Conservation (phyloP, 1,140 invertebrate species). For the Lepidostoma basale region DNA sequence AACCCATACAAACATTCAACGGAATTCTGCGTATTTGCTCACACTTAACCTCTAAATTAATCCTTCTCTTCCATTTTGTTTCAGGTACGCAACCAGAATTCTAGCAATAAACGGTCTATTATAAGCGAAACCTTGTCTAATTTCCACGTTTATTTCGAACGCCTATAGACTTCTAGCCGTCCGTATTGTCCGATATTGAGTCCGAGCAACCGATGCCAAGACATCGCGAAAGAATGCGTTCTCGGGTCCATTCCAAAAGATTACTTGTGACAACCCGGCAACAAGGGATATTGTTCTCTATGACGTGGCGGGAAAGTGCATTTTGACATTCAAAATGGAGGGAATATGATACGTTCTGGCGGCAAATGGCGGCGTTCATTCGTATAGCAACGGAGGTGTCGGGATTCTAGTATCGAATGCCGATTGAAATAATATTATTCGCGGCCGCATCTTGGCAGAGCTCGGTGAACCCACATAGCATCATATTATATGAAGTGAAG, state of each 20-base stretch:
- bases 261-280: neutral
- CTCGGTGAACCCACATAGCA: slow-evolving; percentile 34
- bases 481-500: no score
- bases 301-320: slow-evolving; percentile 8
- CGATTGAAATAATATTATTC: slow-evolving; percentile 20
- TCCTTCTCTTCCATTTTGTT: no score
- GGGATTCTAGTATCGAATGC: slow-evolving; percentile 30
- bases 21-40: no score
- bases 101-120: neutral
- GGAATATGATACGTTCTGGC: slow-evolving; percentile 18
- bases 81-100: no score
- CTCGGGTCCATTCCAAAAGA: neutral
- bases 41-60: no score
- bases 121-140: slow-evolving; percentile 8
- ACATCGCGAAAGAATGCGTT: slow-evolving; percentile 20
- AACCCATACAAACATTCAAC: no score
- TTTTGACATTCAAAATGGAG: slow-evolving; percentile 2
- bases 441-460: slow-evolving; percentile 33
- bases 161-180: neutral
- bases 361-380: neutral
- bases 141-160: neutral
- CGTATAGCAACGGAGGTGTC: slow-evolving; percentile 27
- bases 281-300: slow-evolving; percentile 3
- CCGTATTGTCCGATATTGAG: slow-evolving; percentile 26
- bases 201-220: slow-evolving; percentile 21